Evolutionary conservation across 2,113 vertebrate genomes (phyloP), one percentile per base, ranked within the genome.

Genomic region (Prunella fulvescens): DNA sequence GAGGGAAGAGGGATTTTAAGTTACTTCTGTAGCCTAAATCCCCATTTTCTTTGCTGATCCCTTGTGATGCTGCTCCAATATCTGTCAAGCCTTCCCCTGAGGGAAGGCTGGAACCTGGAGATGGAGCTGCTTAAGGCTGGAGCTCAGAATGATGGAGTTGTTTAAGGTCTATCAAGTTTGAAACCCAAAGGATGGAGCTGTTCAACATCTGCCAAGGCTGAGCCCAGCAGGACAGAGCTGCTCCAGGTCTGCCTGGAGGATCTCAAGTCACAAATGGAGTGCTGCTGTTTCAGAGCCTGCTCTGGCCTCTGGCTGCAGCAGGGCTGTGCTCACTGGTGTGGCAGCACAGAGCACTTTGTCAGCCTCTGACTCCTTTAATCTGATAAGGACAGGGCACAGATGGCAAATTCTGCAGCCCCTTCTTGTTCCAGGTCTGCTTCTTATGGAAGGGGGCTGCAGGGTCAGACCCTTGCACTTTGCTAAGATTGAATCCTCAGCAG

Each of bases 401-500:
- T 72, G 83, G 83, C 22, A 24, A 61, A 71, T 37, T 3, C 80
- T 9, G 10, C 83, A 26, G 26, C 10, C 39, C 44, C 54, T 39
- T 50, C 82, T 42, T 7, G 3, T 78, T 73, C 18, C 56, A 62
- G 39, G 23, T 39, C n/a, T 45, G 0, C 12, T 9, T 81, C 80
- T 19, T 9, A 3, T 0, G 23, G 65, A 44, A 28, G 77, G 81
- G 80, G 81, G 62, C 85, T 93, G 58, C 4, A 3, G 89, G 90
- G 95, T 81, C 69, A 58, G 93, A 57, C 11, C 72, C 20, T 0
- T 47, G 88, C 56, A 14, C 81, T 76, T 35, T 3, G 20, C 62
- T 50, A 29, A 89, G 93, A 92, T 61, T 74, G 96, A 93, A 85
- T 95, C 94, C 87, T 93, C 81, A 79, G 83, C 84, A 86, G 94